These are phyloP conservation scores for Hemistola chrysoprasaria DNA, from an alignment of 2,888 invertebrate species.

Conservation along the genomic window DNA sequence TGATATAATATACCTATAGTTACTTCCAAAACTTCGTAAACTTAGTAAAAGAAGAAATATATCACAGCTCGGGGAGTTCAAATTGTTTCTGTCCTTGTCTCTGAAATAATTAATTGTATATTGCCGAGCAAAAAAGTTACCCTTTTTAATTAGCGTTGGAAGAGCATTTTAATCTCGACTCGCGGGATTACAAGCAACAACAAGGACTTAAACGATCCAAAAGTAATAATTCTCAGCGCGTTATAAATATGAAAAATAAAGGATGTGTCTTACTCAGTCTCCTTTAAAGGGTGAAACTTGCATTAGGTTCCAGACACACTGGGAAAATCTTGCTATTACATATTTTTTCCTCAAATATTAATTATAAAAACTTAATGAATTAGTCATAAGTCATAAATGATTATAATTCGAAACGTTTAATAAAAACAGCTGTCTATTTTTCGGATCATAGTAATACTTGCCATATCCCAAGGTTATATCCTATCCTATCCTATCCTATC, in stretches of 20 bases:
- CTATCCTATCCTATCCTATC: too few species aligned
- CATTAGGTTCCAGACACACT: slow-evolving; percentile 35
- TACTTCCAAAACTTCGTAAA: too few species aligned
- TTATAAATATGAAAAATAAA: slow-evolving; percentile 77
- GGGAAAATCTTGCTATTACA: slow-evolving; percentile 2
- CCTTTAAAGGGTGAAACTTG: slow-evolving; percentile 46
- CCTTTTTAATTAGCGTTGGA: slow-evolving; percentile 74
- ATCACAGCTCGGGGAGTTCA: too few species aligned
- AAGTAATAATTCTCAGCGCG: slow-evolving; percentile 78
- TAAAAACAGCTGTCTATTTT: too few species aligned
- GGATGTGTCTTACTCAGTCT: slow-evolving; percentile 46
- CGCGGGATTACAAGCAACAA: slow-evolving; percentile 71
- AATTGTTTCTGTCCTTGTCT: slow-evolving; percentile 6
- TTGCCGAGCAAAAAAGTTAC: slow-evolving; percentile 59
- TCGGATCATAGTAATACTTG: too few species aligned
- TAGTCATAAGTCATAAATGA: too few species aligned
- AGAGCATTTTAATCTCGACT: slow-evolving; percentile 71
- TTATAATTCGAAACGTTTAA: too few species aligned
- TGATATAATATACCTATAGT: too few species aligned
- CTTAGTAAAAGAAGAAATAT: too few species aligned
- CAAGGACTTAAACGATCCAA: slow-evolving; percentile 81
- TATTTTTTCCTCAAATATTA: too few species aligned
- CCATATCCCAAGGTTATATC: too few species aligned
- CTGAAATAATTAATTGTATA: slow-evolving; percentile 18
- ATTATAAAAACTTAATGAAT: too few species aligned